phyloP scores from a whole-genome alignment of 2,113 vertebrate species.

The Manacus vitellinus region DNA sequence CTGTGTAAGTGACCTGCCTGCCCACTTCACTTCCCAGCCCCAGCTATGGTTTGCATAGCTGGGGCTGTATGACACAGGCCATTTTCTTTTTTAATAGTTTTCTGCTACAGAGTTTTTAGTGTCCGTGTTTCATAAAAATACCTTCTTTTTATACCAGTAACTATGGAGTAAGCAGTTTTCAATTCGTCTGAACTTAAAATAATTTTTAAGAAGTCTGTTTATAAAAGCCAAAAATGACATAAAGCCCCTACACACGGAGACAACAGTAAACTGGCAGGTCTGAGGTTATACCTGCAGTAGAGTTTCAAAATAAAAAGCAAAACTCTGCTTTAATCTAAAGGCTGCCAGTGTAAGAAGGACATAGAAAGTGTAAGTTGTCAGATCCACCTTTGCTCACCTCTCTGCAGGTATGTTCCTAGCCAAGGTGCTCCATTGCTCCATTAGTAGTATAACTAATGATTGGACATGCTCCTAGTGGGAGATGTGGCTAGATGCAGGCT shows the following conservation, averaged over 20 bases:
- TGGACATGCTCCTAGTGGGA: neutral
- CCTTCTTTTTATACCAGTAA: neutral
- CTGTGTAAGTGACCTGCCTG: neutral
- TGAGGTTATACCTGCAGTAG: neutral
- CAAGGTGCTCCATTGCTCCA: neutral
- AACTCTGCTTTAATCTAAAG: neutral
- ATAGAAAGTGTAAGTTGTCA: neutral
- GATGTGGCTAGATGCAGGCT: neutral
- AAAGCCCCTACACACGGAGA: neutral
- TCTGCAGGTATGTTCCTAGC: neutral
- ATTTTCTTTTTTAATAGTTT: neutral
- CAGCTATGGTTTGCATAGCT: neutral
- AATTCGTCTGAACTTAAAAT: neutral
- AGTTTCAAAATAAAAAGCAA: neutral
- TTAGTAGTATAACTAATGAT: neutral
- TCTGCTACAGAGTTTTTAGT: neutral
- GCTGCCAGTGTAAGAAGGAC: neutral
- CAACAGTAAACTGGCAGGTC: neutral
- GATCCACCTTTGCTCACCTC: neutral
- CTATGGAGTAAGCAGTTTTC: neutral
- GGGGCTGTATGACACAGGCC: neutral
- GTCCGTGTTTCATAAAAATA: neutral
- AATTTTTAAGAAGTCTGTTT: neutral
- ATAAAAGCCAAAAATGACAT: neutral
- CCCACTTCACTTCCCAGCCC: neutral